Percentiles rank a stretch among this genome's conserved stretches.
These are phyloP conservation scores for Drosophila kambysellisi DNA, from an alignment of 2,888 invertebrate genomes.

Conservation along the genomic window DNA sequence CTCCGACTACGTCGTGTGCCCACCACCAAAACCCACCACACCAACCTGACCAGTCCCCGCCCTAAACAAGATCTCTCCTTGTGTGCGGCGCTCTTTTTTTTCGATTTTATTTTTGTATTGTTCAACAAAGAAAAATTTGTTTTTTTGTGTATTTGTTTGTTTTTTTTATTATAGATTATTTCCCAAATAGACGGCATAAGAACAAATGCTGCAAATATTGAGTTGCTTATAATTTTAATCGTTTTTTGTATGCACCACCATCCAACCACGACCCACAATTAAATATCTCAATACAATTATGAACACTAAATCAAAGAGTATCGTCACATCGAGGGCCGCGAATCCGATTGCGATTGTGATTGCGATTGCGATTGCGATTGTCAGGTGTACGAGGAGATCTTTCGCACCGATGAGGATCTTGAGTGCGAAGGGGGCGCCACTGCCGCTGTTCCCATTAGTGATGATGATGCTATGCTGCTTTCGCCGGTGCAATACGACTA, in stretches of 20 bases:
- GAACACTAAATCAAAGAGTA: slow-evolving; percentile 59
- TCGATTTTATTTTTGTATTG: slow-evolving; percentile 27
- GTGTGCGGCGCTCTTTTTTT: slow-evolving; percentile 9
- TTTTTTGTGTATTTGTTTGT: slow-evolving; percentile 25
- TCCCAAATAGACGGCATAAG: slow-evolving; percentile 82
- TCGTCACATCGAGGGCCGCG: slow-evolving; percentile 81
- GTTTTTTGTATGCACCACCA: slow-evolving; percentile 46
- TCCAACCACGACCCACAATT: slow-evolving; percentile 4
- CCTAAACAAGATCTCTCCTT: background rate
- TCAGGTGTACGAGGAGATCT: slow-evolving; percentile 66
- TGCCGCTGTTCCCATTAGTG: slow-evolving; percentile 24
- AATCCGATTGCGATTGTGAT: slow-evolving; percentile 49
- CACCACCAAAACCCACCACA: background rate
- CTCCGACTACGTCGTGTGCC: slow-evolving; percentile 6
- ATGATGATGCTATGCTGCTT: slow-evolving; percentile 1
- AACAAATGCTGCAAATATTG: slow-evolving; percentile 81
- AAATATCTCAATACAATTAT: slow-evolving; percentile 17
- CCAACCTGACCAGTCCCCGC: background rate
- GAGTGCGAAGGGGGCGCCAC: slow-evolving; percentile 64
- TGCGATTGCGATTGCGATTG: slow-evolving; percentile 61
- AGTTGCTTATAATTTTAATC: slow-evolving; percentile 63
- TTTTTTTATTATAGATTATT: slow-evolving; percentile 82
- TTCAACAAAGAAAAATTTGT: slow-evolving; percentile 15
- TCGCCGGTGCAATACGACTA: slow-evolving; percentile 49
- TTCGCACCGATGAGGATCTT: slow-evolving; percentile 68